These are phyloP conservation scores for Caenorhabditis sp. DNA, from an alignment of 2,888 invertebrate genomes.

Conservation along the genomic window DNA sequence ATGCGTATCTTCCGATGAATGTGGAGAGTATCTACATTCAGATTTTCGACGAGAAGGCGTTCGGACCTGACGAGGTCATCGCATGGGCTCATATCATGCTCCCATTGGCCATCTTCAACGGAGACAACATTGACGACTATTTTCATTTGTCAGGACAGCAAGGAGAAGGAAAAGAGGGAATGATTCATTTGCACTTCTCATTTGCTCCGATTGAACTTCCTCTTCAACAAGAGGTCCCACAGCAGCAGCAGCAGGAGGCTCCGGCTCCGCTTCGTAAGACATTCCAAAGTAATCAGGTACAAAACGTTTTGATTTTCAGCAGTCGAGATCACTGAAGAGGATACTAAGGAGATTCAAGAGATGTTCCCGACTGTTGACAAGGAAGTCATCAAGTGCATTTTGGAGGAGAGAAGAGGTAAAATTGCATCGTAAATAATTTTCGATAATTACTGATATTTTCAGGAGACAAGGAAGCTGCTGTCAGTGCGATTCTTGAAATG, in stretches of 20 bases:
- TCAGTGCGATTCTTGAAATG: constrained; percentile 94
- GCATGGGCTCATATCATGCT: constrained; percentile 95
- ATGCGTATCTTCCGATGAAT: constrained; percentile 93
- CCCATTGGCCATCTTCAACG: constrained; percentile 90
- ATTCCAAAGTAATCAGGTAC: background rate
- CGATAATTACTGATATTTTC: constrained; percentile 11
- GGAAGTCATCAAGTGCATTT: constrained; percentile 87
- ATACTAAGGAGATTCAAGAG: constrained; percentile 88
- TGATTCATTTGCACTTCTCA: constrained; percentile 93
- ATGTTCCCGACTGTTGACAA: constrained; percentile 97
- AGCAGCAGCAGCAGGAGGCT: constrained; percentile 39
- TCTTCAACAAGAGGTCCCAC: constrained; percentile 16
- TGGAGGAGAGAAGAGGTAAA: constrained; percentile 66
- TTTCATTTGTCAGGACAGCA: constrained; percentile 94
- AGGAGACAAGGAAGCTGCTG: constrained; percentile 93
- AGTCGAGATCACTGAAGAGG: constrained; percentile 83
- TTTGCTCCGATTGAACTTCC: constrained; percentile 84
- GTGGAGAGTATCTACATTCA: constrained; percentile 93
- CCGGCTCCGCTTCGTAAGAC: constrained; percentile 49
- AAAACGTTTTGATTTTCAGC: constrained; percentile 46
- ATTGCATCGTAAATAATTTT: background rate
- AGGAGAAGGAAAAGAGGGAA: constrained; percentile 95
- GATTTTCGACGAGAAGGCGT: constrained; percentile 96
- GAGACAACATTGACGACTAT: constrained; percentile 96
- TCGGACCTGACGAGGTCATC: constrained; percentile 95